phyloP scores from a whole-genome alignment of 1,140 invertebrate species.

The Lasaia peninsularis region DNA sequence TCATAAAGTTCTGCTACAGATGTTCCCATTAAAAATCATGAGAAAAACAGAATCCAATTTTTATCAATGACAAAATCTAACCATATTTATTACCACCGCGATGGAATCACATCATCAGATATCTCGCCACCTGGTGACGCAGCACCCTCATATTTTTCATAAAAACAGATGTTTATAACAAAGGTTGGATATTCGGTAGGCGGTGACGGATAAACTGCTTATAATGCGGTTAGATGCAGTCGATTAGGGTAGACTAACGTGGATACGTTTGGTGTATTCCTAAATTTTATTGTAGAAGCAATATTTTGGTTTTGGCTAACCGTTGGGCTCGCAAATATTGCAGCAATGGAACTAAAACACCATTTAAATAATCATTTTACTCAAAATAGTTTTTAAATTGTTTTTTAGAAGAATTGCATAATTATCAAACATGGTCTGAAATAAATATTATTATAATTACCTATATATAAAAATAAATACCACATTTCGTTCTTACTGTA shows the following conservation, averaged over 20 bases:
- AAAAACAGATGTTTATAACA: conserved; percentile 65
- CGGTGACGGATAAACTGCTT: conserved; percentile 58
- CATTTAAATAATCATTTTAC: no score
- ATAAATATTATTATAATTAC: no score
- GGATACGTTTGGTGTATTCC: conserved; percentile 24
- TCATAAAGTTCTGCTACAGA: conserved; percentile 2
- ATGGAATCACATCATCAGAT: conserved; percentile 38
- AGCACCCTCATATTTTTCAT: conserved; percentile 35
- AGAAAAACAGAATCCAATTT: conserved; percentile 20
- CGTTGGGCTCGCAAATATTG: no score
- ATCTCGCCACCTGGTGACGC: conserved; percentile 55
- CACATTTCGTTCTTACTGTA: no score
- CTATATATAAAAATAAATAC: no score
- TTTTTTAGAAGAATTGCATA: no score
- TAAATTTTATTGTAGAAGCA: background rate
- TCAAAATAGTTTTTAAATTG: no score
- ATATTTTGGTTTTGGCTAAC: no score
- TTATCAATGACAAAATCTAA: conserved; percentile 30
- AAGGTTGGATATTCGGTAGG: conserved; percentile 64
- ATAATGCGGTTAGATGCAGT: conserved; percentile 35
- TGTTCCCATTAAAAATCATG: conserved; percentile 1
- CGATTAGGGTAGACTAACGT: conserved; percentile 28
- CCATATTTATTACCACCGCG: conserved; percentile 29
- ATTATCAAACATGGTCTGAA: no score
- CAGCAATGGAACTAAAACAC: no score